Conservation (phyloP, 2,888 invertebrate species). For the Reticulitermes lucifugus region DNA sequence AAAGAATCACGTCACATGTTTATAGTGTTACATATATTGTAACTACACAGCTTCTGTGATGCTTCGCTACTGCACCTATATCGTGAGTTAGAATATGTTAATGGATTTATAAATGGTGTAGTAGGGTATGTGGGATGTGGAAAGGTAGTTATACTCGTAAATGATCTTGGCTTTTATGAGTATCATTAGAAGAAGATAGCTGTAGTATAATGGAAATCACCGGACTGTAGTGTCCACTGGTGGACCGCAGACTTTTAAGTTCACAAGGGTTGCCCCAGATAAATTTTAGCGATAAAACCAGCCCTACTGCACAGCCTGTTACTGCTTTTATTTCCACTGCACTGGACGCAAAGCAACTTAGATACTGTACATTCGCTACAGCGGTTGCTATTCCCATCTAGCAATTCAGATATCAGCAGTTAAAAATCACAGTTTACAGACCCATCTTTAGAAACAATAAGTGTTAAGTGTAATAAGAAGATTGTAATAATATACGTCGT, state of each 20-base stretch:
- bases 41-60: not conserved
- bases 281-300: not conserved
- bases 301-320: not conserved
- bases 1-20: not conserved
- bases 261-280: not conserved
- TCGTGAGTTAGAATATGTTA: not conserved
- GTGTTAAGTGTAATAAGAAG: no score
- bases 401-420: not conserved
- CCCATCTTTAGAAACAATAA: no score
- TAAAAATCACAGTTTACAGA: no score
- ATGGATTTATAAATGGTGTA: constrained; percentile 12
- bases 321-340: not conserved
- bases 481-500: no score
- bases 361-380: not conserved
- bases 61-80: not conserved
- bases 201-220: constrained; percentile 11
- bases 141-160: not conserved
- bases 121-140: not conserved
- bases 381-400: not conserved
- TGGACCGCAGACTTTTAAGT: not conserved
- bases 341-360: not conserved
- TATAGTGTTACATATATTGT: not conserved
- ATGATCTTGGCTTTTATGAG: constrained; percentile 11
- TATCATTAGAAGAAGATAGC: constrained; percentile 19
- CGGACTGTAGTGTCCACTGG: not conserved